Percentiles rank a stretch among this genome's conserved stretches.
These are phyloP conservation scores for Allolobophora icterica DNA, from an alignment of 2,888 invertebrate species.

Conservation along the genomic window DNA sequence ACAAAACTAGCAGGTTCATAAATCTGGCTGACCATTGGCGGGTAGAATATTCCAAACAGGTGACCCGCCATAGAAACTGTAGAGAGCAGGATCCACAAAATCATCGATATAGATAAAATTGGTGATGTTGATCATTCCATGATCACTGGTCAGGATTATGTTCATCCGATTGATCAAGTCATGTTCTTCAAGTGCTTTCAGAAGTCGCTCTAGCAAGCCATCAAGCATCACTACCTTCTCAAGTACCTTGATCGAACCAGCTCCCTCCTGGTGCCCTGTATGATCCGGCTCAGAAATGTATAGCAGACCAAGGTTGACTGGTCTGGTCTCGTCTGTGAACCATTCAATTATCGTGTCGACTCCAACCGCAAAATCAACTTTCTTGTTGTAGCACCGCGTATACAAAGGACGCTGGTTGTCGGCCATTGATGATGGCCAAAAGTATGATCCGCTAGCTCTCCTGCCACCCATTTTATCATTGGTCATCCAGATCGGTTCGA, in stretches of 20 bases:
- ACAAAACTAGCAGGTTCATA: background rate
- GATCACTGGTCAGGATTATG: conserved; percentile 76
- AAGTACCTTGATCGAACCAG: conserved; percentile 58
- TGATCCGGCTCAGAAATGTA: conserved; percentile 78
- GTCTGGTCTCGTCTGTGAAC: conserved; percentile 64
- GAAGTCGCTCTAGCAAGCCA: conserved; percentile 66
- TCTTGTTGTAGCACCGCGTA: conserved; percentile 53
- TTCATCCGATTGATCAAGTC: background rate
- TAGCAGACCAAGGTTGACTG: conserved; percentile 75
- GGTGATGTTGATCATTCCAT: conserved; percentile 67
- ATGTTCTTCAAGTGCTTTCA: conserved; percentile 67
- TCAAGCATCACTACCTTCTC: conserved; percentile 69
- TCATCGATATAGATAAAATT: conserved; percentile 39
- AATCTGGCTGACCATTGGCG: conserved; percentile 60
- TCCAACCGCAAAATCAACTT: conserved; percentile 55
- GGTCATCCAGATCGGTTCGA: conserved; percentile 64
- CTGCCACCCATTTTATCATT: conserved; percentile 69
- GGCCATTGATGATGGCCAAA: conserved; percentile 76
- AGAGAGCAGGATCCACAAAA: conserved; percentile 66
- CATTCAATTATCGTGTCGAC: conserved; percentile 57
- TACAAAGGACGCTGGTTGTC: conserved; percentile 53
- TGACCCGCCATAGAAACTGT: conserved; percentile 68
- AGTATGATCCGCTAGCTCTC: conserved; percentile 73
- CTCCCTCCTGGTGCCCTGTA: conserved; percentile 71
- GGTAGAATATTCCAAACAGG: conserved; percentile 73